Evolutionary conservation across 2,797 vertebrate genomes (phyloP), one percentile per base, ranked within the genome.

Genomic region (Dromococcyx pavoninus): DNA sequence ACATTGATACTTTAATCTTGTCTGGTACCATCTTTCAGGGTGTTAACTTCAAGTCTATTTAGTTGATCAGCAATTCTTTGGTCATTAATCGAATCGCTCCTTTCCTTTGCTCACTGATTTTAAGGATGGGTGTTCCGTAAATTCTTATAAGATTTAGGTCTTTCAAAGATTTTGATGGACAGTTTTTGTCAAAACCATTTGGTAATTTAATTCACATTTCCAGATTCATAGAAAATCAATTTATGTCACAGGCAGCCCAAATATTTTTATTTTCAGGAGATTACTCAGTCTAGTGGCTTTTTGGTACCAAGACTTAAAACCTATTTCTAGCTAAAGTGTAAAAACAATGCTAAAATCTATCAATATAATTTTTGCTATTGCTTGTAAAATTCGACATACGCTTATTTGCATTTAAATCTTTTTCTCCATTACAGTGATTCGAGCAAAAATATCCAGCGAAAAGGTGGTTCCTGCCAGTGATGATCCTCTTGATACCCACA

Each of bases 381-480:
- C 53, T 41, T 44, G 18, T 8, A 70, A 77, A 83, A 75, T 39
- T 19, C 10, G 32, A 18, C 37, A 62, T 21, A 32, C 65, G 28
- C 74, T 89, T 46, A 86, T 13, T 53, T 58, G 44, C n/a, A 46
- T 87, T 86, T 53, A 33, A 74, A 79, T 61, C 19, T 83, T 64
- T 91, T 80, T 54, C 77, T 95, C 37, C 85, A 32, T 93, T 95
- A 51, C 97, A 99, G 99, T 99, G 97, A 98, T 99, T 95, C 98
- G 98, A 94, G 99, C 98, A 95, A 99, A 99, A 98, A 98, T 99
- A 95, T 97, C 97, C 28, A 98, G 98, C 66, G 98, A 99, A 97
- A 99, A 98, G 97, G 98, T 98, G 93, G 98, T 99, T 97, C 98
- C 98, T 95, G 98, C 98, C 96, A 98, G 98, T 66, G 97, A 98